These are phyloP conservation scores for Pachypeltis micranthus DNA, from an alignment of 1,140 invertebrate species.

Conservation along the genomic window DNA sequence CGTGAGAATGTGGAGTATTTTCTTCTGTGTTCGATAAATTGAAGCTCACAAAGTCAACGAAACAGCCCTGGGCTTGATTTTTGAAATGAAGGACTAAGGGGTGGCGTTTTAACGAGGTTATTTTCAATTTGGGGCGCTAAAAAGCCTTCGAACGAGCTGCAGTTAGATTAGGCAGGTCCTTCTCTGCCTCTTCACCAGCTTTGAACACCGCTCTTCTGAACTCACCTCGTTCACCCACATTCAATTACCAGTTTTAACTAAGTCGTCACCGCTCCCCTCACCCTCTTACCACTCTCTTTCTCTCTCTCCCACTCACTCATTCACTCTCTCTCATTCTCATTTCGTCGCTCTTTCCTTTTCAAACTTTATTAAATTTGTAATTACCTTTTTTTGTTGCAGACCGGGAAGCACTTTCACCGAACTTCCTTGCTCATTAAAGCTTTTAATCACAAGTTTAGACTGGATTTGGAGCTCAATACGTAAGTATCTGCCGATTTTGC, in stretches of 20 bases:
- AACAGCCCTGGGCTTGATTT: neutral
- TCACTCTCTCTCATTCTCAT: neutral
- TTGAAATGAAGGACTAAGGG: too few species aligned
- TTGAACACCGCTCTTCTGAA: neutral
- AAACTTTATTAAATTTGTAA: neutral
- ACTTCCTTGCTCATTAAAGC: slow-evolving; percentile 84
- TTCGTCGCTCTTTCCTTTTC: slow-evolving; percentile 14
- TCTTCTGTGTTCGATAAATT: too few species aligned
- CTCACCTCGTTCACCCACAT: neutral
- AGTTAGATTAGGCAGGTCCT: neutral
- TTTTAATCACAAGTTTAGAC: slow-evolving; percentile 89
- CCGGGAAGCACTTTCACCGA: slow-evolving; percentile 83
- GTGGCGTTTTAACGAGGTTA: neutral
- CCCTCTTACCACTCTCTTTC: slow-evolving; percentile 14
- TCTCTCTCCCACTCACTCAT: slow-evolving; percentile 16
- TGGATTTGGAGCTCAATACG: slow-evolving; percentile 91
- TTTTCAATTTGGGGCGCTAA: neutral
- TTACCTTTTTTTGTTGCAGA: slow-evolving; percentile 43
- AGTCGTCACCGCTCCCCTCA: too few species aligned
- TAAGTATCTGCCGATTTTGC: slow-evolving; percentile 48
- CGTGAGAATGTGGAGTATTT: too few species aligned
- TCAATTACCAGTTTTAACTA: neutral
- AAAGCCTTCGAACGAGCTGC: slow-evolving; percentile 3
- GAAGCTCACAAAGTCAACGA: too few species aligned
- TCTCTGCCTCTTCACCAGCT: neutral